Conservation (phyloP, 2,797 vertebrate genomes). For the Anabacerthia variegaticeps region DNA sequence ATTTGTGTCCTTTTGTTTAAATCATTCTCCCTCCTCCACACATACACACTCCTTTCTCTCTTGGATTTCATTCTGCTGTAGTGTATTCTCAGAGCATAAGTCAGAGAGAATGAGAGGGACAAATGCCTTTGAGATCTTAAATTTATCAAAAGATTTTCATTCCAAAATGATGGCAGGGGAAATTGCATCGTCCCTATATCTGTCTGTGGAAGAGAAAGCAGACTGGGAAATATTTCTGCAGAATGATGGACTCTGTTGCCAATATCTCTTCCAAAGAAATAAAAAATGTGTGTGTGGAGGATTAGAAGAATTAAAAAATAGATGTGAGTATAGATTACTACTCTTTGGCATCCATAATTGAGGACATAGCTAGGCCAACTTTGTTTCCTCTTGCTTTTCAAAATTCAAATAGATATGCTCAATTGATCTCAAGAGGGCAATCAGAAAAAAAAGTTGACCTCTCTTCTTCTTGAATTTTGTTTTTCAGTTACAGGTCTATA, state of each 20-base stretch:
- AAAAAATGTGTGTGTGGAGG: not conserved
- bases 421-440: not conserved
- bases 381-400: not conserved
- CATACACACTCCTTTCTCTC: not conserved
- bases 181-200: constrained; percentile 25
- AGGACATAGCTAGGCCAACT: not conserved
- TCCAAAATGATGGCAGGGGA: constrained; percentile 43
- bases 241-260: constrained; percentile 14
- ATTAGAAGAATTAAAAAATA: not conserved
- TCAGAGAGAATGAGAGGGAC: not conserved
- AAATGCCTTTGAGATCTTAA: not conserved
- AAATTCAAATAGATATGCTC: not conserved
- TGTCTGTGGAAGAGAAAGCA: constrained; percentile 42
- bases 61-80: constrained; percentile 21
- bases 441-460: not conserved
- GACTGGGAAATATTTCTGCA: constrained; percentile 45
- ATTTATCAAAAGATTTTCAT: constrained; percentile 63
- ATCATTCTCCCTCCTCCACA: not conserved
- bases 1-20: constrained; percentile 18
- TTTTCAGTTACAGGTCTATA: not conserved
- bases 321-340: not conserved
- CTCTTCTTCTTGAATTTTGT: not conserved
- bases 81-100: constrained; percentile 2
- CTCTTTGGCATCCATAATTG: not conserved
- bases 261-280: not conserved